Evolutionary conservation across 1,140 invertebrate genomes (phyloP).

Genomic region (Musca vetustissima): DNA sequence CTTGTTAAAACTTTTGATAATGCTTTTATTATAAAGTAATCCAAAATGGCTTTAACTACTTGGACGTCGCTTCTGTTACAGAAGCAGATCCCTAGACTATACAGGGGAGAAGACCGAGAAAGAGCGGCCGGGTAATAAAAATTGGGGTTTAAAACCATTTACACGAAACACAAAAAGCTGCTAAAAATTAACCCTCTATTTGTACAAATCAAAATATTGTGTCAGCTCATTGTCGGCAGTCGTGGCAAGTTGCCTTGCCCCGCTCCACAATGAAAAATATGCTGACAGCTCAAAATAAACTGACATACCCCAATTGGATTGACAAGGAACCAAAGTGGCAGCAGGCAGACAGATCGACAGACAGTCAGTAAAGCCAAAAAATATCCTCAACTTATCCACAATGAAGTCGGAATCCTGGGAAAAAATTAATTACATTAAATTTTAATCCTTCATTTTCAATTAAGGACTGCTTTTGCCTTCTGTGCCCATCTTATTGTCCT

Average conservation of each 20-base stretch:
- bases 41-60: neutral
- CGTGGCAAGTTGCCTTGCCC: no score
- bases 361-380: neutral
- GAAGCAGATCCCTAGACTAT: neutral
- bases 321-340: no score
- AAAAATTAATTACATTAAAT: slow-evolving; percentile 16
- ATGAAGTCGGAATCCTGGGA: neutral
- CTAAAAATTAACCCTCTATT: slow-evolving; percentile 11
- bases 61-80: neutral
- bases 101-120: no score
- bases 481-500: no score
- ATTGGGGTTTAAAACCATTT: neutral
- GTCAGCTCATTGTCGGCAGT: neutral
- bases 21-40: slow-evolving; percentile 21
- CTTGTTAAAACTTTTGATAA: slow-evolving; percentile 21
- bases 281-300: neutral
- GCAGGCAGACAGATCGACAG: no score
- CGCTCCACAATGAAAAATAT: neutral
- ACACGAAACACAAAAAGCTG: neutral
- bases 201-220: slow-evolving; percentile 13
- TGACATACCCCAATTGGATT: neutral
- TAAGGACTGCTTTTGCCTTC: neutral
- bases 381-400: slow-evolving; percentile 8
- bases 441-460: slow-evolving; percentile 21
- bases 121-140: no score